These are phyloP conservation scores for Diadema setosum DNA, from an alignment of 35 echinoderm and acorn worm genomes.

Conservation along the genomic window DNA sequence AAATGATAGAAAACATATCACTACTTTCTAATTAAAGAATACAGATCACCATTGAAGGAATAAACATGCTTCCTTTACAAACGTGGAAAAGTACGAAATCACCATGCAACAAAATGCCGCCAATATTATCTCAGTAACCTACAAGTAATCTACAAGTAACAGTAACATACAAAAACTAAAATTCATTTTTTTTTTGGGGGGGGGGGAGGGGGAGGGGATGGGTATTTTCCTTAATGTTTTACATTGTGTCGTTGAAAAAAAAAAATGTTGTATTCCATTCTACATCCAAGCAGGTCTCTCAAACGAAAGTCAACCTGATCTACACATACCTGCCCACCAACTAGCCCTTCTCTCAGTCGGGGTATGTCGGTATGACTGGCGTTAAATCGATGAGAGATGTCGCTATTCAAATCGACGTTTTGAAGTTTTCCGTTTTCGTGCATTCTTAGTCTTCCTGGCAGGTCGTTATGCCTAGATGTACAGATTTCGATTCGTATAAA, in stretches of 20 bases:
- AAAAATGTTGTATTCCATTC: background rate
- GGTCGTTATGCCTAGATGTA: constrained; percentile 13
- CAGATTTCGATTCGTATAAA: too few relatives aligned
- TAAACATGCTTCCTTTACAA: too few relatives aligned
- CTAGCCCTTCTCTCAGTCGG: constrained; percentile 5
- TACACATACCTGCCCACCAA: background rate
- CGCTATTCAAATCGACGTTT: background rate
- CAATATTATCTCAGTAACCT: too few relatives aligned
- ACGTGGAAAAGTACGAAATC: too few relatives aligned
- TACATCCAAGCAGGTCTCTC: too few relatives aligned
- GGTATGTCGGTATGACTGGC: constrained; percentile 11
- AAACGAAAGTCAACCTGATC: too few relatives aligned
- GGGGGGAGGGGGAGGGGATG: background rate
- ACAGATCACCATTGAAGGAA: too few relatives aligned
- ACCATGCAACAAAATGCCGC: too few relatives aligned
- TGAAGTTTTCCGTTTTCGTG: background rate
- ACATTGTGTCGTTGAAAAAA: background rate
- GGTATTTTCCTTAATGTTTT: background rate
- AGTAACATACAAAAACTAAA: background rate
- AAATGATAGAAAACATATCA: too few relatives aligned
- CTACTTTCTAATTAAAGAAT: too few relatives aligned
- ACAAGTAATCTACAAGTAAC: too few relatives aligned
- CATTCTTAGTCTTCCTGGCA: background rate
- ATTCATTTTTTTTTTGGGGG: background rate
- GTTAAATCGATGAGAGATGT: background rate